Percentiles rank a stretch among this genome's conserved stretches.
Evolutionary conservation across 1,140 invertebrate species (phyloP).

Genomic region (Drosophila mojavensis): DNA sequence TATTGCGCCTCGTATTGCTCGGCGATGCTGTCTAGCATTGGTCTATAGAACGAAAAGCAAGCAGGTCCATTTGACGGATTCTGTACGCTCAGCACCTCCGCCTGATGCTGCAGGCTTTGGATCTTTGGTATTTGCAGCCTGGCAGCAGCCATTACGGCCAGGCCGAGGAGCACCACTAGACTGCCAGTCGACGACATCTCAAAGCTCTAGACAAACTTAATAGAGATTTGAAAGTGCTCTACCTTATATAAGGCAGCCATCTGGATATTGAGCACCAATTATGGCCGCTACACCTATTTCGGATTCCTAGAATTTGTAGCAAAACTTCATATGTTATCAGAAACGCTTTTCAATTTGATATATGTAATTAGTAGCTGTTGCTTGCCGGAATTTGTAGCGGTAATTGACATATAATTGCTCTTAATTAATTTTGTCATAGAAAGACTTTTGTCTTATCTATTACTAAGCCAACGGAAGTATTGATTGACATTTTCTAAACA

Average conservation of each 20-base stretch:
- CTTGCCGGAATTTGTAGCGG: neutral
- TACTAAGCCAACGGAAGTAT: neutral
- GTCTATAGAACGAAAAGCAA: conserved; percentile 50
- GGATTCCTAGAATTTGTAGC: neutral
- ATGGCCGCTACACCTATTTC: neutral
- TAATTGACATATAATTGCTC: neutral
- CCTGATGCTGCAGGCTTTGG: conserved; percentile 32
- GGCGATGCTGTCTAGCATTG: conserved; percentile 30
- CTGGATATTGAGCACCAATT: conserved; percentile 5
- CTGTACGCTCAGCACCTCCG: conserved; percentile 35
- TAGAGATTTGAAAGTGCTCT: neutral
- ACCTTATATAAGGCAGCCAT: conserved; percentile 43
- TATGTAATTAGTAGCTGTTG: conserved; percentile 23
- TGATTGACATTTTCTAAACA: no score
- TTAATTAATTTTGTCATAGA: neutral
- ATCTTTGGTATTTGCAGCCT: conserved; percentile 43
- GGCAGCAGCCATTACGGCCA: conserved; percentile 19
- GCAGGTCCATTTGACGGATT: conserved; percentile 3
- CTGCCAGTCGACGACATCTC: conserved; percentile 32
- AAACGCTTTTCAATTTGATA: conserved; percentile 8
- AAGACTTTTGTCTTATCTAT: no score
- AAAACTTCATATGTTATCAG: conserved; percentile 8
- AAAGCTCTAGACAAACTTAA: conserved; percentile 3
- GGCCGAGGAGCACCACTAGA: conserved; percentile 38
- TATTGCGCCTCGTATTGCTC: conserved; percentile 23